phyloP scores from a whole-genome alignment of 2,113 vertebrate species.

The Taxidea taxus region DNA sequence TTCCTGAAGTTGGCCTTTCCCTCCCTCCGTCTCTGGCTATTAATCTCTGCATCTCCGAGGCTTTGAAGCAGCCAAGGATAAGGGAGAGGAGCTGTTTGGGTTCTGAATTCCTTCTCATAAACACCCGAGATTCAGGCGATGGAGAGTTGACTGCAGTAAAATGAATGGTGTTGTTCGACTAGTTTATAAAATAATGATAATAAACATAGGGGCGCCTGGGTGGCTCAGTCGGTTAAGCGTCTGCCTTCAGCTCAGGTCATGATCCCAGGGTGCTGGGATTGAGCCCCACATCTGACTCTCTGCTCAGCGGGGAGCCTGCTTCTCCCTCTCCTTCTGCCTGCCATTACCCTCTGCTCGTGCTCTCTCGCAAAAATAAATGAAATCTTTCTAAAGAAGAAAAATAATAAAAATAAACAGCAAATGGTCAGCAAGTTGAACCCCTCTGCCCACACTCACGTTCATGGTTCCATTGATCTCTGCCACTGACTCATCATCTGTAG shows the following conservation, averaged over 20 bases:
- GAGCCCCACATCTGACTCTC: too few relatives aligned
- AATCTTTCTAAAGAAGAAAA: background rate
- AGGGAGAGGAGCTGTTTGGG: background rate
- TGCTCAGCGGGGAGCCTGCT: too few relatives aligned
- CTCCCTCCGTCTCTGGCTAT: background rate
- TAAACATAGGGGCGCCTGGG: background rate
- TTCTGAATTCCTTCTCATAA: slow-evolving; percentile 18
- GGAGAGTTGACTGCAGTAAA: background rate
- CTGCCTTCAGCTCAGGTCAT: too few relatives aligned
- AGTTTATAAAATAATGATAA: background rate
- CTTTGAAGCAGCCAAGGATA: background rate
- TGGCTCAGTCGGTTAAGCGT: too few relatives aligned
- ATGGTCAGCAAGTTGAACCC: background rate
- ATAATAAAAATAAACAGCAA: background rate
- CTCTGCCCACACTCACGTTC: slow-evolving; percentile 89
- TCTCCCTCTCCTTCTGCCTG: background rate
- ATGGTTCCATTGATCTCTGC: slow-evolving; percentile 98
- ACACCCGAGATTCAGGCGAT: background rate
- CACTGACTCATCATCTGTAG: slow-evolving; percentile 96
- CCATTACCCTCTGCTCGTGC: too few relatives aligned
- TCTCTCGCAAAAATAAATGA: background rate
- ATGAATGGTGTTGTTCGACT: background rate
- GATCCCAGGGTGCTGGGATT: too few relatives aligned
- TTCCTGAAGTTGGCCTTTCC: background rate
- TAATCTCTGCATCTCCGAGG: background rate